Evolutionary conservation across 2,888 invertebrate genomes (phyloP), one percentile per base, ranked within the genome.

Genomic region (Sicus ferrugineus): DNA sequence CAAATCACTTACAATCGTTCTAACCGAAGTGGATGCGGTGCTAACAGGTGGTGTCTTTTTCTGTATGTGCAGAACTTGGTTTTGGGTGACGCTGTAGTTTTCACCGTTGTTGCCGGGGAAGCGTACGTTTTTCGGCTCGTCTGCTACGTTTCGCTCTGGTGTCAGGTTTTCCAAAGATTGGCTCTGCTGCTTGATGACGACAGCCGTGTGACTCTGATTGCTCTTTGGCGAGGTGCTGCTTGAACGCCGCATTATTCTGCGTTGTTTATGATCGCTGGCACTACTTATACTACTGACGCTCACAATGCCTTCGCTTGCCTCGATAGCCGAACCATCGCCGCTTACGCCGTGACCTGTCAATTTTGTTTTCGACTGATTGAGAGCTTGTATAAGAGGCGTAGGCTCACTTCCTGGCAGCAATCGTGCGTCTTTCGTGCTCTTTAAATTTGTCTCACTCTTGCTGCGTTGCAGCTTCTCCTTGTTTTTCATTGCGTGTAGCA

Each of bases 401-500:
- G 89, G 89, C 73, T 90, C 90, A 80, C 87, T 87, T 26, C 87
- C 87, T 2, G 86, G 85, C 76, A 87, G 84, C 72, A 89, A 87
- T 58, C 86, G 86, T 74, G 87, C 90, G 80, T 88, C 89, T 81
- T 89, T 89, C 72, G 86, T 85, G 77, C 90, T 90, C 84, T 94
- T 94, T 68, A 95, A 85, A 85, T 95, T 95, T 61, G 95, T 96
- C 85, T 96, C 96, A 71, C 96, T 97, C 87, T 96, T 96, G 69
- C 96, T 95, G 74, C 96, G 89, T 86, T 95, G 97, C 77, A 96
- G 86, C 84, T 93, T 95, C 82, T 96, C 95, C 79, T 95, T 93
- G 82, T 97, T 96, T 85, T 96, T 95, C 92, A 96, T 97, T 16
- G 98, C 98, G 82, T 95, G 95, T 76, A 98, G 88, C 81, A 97